A percentile compares a stretch with the other conserved stretches of the same genome.
These are phyloP conservation scores for Sciurus niger DNA, from an alignment of 2,113 vertebrate species.

Conservation along the genomic window DNA sequence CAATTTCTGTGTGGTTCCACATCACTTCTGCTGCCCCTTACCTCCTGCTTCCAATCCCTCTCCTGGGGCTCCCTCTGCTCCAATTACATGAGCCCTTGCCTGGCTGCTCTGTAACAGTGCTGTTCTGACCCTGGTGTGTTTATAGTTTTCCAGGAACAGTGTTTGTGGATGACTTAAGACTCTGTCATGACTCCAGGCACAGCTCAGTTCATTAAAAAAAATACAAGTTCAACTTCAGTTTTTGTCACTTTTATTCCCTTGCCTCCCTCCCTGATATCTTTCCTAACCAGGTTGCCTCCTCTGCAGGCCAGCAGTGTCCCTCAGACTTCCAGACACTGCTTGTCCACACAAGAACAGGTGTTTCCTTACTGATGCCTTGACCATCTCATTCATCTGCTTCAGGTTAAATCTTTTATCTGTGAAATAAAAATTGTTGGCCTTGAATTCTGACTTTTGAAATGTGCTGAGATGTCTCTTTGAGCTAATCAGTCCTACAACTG, in stretches of 20 bases:
- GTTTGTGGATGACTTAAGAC: neutral
- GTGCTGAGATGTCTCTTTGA: neutral
- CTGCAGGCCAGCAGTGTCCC: neutral
- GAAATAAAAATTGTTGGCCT: neutral
- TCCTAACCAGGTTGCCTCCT: neutral
- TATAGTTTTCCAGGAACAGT: neutral
- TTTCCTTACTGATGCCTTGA: neutral
- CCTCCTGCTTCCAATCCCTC: neutral
- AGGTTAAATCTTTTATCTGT: constrained; percentile 37
- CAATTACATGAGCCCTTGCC: neutral
- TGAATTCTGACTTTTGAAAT: constrained; percentile 15
- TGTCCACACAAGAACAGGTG: neutral
- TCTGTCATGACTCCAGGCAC: neutral
- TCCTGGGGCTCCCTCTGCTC: neutral
- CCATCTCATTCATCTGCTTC: neutral
- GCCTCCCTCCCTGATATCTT: neutral
- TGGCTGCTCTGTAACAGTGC: neutral
- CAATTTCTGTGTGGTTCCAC: neutral
- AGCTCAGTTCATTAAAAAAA: constrained; percentile 33
- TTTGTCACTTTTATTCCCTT: neutral
- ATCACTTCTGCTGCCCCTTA: neutral
- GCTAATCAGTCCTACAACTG: neutral
- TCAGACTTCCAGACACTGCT: neutral
- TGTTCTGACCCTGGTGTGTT: neutral
- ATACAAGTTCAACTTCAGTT: constrained; percentile 37